Evolutionary conservation across 2,797 vertebrate genomes (phyloP).

Genomic region (Hypotaenidia philippensis): DNA sequence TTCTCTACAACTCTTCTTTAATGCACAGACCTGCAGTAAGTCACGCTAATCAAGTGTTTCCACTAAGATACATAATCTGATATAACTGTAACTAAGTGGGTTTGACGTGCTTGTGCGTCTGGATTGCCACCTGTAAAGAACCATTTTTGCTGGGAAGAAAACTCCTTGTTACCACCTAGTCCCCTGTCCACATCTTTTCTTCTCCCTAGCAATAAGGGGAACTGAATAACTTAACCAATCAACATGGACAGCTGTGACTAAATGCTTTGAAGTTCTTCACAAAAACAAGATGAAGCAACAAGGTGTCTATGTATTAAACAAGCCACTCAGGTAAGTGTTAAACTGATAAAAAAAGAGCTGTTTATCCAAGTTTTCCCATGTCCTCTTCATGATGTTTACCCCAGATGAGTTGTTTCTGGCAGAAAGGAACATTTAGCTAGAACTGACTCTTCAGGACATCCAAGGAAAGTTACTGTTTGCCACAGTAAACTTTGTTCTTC

Average conservation of each 20-base stretch:
- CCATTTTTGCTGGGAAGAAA: not conserved
- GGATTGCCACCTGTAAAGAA: not conserved
- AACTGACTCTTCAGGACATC: not conserved
- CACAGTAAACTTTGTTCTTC: not conserved
- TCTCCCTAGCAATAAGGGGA: not conserved
- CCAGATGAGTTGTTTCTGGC: not conserved
- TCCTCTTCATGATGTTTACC: not conserved
- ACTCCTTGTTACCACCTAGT: no score
- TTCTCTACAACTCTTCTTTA: not conserved
- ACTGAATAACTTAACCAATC: not conserved
- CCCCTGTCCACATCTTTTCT: not conserved
- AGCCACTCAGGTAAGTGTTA: not conserved
- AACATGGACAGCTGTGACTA: not conserved
- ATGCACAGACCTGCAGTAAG: not conserved
- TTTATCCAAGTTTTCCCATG: not conserved
- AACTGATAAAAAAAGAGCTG: not conserved
- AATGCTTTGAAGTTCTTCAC: not conserved
- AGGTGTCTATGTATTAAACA: not conserved
- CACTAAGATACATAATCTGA: not conserved
- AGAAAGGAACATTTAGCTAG: not conserved
- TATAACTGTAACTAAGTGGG: not conserved
- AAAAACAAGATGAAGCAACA: not conserved
- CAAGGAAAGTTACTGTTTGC: not conserved
- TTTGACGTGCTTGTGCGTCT: not conserved
- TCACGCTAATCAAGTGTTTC: not conserved